These are phyloP conservation scores for Delia radicum DNA, from an alignment of 1,140 invertebrate genomes.

Conservation along the genomic window DNA sequence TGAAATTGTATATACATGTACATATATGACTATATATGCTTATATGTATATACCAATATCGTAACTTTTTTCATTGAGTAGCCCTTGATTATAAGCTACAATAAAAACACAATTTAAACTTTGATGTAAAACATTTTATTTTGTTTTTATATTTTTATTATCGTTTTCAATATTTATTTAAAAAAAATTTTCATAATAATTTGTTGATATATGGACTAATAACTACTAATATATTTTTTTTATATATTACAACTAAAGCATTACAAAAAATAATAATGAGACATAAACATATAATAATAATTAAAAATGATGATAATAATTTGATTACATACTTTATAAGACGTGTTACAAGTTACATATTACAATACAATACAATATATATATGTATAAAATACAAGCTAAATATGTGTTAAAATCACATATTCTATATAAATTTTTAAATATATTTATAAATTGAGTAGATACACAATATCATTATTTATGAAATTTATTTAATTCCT, in stretches of 20 bases:
- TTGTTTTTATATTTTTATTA: neutral
- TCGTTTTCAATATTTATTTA: neutral
- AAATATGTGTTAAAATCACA: constrained; percentile 2
- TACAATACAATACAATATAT: no score
- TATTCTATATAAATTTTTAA: neutral
- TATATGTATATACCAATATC: no score
- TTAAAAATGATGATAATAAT: neutral
- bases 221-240: neutral
- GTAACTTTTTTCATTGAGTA: no score
- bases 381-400: neutral
- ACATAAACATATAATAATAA: neutral
- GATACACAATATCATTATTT: neutral
- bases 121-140: neutral
- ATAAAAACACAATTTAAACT: neutral
- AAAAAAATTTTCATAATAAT: neutral
- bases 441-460: neutral
- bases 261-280: neutral
- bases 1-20: no score
- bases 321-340: neutral
- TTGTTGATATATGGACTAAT: neutral
- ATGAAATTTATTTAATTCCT: neutral
- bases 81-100: no score
- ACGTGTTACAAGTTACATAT: no score
- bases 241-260: neutral
- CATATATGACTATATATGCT: no score